phyloP scores from a whole-genome alignment of 2,888 invertebrate species.

The Sturmia bella region DNA sequence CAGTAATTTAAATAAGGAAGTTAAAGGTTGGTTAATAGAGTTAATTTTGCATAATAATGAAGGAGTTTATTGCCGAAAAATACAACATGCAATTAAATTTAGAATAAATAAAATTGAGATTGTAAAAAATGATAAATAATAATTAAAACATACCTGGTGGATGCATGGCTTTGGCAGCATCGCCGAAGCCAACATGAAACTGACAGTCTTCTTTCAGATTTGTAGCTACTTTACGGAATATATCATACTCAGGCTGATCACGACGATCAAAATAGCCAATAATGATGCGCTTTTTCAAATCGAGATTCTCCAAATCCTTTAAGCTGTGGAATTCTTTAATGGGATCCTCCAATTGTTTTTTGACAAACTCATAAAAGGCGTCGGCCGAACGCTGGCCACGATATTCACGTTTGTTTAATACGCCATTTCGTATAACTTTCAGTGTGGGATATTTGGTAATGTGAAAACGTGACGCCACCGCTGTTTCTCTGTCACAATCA shows the following conservation, averaged over 20 bases:
- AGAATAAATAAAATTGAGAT: neutral
- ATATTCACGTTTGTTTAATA: conserved; percentile 94
- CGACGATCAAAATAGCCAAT: conserved; percentile 94
- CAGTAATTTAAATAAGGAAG: conserved; percentile 47
- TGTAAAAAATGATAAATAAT: no score
- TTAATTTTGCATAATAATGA: conserved; percentile 15
- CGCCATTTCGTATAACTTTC: conserved; percentile 95
- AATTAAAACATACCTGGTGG: conserved; percentile 86
- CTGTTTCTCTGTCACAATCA: conserved; percentile 96
- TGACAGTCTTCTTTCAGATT: conserved; percentile 97
- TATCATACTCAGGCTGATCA: conserved; percentile 90
- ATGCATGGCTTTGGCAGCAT: conserved; percentile 91
- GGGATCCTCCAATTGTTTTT: conserved; percentile 93
- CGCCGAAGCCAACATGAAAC: conserved; percentile 95
- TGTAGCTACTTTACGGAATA: conserved; percentile 90
- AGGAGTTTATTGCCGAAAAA: neutral
- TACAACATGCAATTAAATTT: conserved; percentile 18
- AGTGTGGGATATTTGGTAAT: conserved; percentile 99
- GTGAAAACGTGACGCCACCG: conserved; percentile 93
- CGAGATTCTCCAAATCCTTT: conserved; percentile 88
- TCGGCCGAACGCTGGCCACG: conserved; percentile 95
- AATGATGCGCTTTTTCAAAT: conserved; percentile 91
- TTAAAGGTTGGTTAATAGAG: conserved; percentile 29
- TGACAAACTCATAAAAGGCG: conserved; percentile 93
- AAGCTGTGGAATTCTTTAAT: conserved; percentile 89